Percentiles rank a stretch among this genome's conserved stretches.
Conservation (phyloP, 2,888 invertebrate species). For the Lucinisca nassula region DNA sequence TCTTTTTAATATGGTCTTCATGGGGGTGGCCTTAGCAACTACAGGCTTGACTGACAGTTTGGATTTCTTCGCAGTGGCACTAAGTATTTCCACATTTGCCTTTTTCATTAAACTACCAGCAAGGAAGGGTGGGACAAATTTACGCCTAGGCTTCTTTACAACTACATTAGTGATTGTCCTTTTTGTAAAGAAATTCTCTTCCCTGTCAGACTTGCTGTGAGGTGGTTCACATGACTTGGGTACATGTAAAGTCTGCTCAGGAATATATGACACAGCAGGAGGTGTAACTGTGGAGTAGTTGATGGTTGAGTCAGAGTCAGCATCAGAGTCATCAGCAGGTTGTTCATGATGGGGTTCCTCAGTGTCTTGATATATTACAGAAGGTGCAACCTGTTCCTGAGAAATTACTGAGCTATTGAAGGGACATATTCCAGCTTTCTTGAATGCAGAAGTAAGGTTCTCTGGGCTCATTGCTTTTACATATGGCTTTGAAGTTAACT, state of each 20-base stretch:
- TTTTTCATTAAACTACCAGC: constrained; percentile 33
- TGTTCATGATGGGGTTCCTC: not conserved
- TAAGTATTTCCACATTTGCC: constrained; percentile 16
- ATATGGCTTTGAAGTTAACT: constrained; percentile 49
- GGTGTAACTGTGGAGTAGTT: not conserved
- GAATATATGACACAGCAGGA: not conserved
- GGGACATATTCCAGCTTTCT: constrained; percentile 56
- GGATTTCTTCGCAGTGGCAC: not conserved
- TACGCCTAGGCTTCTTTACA: constrained; percentile 12
- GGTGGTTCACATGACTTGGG: not conserved
- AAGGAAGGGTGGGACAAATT: constrained; percentile 33
- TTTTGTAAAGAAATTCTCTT: not conserved
- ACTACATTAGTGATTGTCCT: constrained; percentile 13
- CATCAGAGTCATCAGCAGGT: not conserved
- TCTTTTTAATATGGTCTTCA: not conserved
- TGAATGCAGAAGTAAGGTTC: constrained; percentile 50
- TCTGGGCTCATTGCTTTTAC: constrained; percentile 38
- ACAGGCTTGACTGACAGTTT: not conserved
- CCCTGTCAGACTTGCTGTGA: not conserved
- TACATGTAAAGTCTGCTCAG: not conserved
- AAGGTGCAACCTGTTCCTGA: constrained; percentile 16
- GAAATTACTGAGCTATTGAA: constrained; percentile 28
- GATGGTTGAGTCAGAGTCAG: not conserved
- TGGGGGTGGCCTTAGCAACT: not conserved
- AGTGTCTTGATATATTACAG: constrained; percentile 1